phyloP scores from a whole-genome alignment of 1,140 invertebrate species.

The Zaprionus camerounensis region DNA sequence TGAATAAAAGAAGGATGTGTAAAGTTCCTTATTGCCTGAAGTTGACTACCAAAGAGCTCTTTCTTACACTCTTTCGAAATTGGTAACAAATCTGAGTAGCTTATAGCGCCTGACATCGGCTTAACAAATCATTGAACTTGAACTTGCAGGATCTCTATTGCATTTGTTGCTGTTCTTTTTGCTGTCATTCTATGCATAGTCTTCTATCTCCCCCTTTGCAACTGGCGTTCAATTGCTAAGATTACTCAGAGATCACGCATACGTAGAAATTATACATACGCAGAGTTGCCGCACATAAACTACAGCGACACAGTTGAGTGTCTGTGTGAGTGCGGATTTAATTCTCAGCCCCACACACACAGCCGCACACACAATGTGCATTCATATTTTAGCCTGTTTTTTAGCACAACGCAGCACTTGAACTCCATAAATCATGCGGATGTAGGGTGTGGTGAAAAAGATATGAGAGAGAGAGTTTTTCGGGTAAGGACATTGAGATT shows the following conservation, averaged over 20 bases:
- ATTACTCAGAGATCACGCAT: constrained; percentile 49
- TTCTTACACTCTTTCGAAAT: neutral
- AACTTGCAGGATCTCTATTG: constrained; percentile 16
- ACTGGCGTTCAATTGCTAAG: constrained; percentile 39
- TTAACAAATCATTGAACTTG: constrained; percentile 11
- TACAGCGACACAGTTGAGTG: constrained; percentile 7
- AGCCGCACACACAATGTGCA: constrained; percentile 8
- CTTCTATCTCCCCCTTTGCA: neutral
- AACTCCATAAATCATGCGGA: constrained; percentile 65
- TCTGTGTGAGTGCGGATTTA: constrained; percentile 25
- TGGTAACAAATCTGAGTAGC: neutral
- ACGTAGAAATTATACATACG: constrained; percentile 52
- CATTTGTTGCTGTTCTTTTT: constrained; percentile 18
- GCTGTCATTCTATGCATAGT: constrained; percentile 42
- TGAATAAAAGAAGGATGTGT: no score
- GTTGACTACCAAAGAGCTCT: no score
- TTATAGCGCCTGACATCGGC: neutral
- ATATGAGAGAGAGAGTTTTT: constrained; percentile 16
- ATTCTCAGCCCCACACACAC: constrained; percentile 22
- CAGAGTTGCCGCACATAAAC: constrained; percentile 43
- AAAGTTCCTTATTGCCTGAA: no score
- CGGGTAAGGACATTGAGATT: constrained; percentile 16
- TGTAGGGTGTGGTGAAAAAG: neutral
- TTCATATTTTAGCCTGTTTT: constrained; percentile 56
- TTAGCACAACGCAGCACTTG: constrained; percentile 30